Evolutionary conservation across 2,113 vertebrate genomes (phyloP), one percentile per base, ranked within the genome.

Genomic region (Sceloporus tristichus): DNA sequence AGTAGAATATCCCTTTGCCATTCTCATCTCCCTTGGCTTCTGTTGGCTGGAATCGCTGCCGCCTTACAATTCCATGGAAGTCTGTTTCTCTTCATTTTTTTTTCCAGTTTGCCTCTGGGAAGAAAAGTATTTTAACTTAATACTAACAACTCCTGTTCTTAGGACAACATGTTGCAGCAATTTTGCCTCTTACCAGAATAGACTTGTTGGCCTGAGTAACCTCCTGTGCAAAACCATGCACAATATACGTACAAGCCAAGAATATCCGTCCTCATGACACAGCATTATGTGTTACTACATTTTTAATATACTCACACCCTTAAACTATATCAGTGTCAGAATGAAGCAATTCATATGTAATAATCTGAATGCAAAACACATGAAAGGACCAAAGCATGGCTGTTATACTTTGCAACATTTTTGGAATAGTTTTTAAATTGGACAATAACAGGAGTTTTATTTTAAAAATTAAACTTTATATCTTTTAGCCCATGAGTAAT

Each of bases 151-250:
- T 38, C n/a, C 1, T 4, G 42, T 88, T 40, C 66, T 54, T 81
- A 71, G 85, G 14, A 56, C 89, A 34, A 42, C 82, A 0, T 93
- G 95, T 93, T 91, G 87, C 93, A 85, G 59, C 92, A 92, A 79
- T 86, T 76, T 84, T 27, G 14, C 0, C 0, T 34, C 4, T 18
- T 93, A n/a, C 95, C 78, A 94, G 94, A 94, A 90, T 48, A 88
- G 89, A 86, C 94, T 94, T 95, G 95, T 89, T 89, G 0, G 10
- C 83, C 85, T 93, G 91, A 89, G 89, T 93, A 91, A 94, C 79
- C 66, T 76, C 87, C 85, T 91, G 79, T 84, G 59, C 85, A 29
- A 59, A 91, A 81, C 29, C 21, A 48, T 86, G 70, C 34, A 34
- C 34, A 34, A 34, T 11, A 74, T 42, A 25, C 48, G 21, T 27